Conservation (phyloP, 2,888 invertebrate species). For the Ectemnius lituratus region DNA sequence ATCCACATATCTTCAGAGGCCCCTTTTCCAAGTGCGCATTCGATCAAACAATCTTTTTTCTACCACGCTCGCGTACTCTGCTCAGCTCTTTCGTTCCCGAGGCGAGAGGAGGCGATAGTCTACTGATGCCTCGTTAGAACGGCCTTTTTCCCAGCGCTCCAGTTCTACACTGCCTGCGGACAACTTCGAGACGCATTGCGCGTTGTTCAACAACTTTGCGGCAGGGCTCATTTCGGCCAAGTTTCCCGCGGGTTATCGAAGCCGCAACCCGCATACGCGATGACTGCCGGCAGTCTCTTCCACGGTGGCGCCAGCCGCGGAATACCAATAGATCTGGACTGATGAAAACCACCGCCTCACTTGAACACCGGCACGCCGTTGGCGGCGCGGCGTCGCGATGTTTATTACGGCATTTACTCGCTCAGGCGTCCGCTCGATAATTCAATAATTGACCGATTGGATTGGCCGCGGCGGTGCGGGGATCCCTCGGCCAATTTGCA, state of each 20-base stretch:
- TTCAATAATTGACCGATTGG: conserved; percentile 28
- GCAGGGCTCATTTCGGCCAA: conserved; percentile 26
- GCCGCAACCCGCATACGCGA: conserved; percentile 15
- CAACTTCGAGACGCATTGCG: conserved; percentile 35
- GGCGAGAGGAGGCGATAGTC: not conserved
- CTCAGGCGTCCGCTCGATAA: conserved; percentile 15
- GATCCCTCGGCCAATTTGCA: conserved; percentile 37
- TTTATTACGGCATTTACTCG: conserved; percentile 7
- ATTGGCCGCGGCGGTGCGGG: not conserved
- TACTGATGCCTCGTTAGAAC: conserved; percentile 23
- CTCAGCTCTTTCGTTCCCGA: too few relatives aligned
- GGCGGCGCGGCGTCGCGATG: not conserved
- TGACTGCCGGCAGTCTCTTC: not conserved
- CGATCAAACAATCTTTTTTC: not conserved
- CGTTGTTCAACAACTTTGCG: conserved; percentile 31
- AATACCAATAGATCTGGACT: not conserved
- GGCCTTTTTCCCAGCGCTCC: conserved; percentile 17
- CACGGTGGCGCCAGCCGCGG: not conserved
- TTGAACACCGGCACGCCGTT: not conserved
- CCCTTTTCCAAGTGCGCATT: not conserved
- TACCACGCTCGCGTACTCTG: not conserved
- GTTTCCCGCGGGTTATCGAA: conserved; percentile 31
- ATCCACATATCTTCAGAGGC: not conserved
- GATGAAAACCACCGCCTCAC: not conserved
- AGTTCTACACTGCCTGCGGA: conserved; percentile 13